phyloP scores from a whole-genome alignment of 2,113 vertebrate species.

The Calonectris borealis region DNA sequence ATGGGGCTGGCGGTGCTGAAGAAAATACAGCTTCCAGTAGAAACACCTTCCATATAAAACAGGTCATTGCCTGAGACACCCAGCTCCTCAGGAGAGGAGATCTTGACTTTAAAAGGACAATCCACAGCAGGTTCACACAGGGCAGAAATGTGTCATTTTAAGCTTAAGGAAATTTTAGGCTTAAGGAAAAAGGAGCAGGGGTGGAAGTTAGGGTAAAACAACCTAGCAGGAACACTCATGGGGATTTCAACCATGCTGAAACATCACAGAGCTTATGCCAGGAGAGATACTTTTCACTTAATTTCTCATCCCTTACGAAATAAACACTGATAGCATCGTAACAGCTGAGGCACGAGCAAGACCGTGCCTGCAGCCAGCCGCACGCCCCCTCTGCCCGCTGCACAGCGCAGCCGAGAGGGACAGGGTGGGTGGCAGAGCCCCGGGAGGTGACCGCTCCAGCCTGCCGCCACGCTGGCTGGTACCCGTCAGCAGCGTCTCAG shows the following conservation, averaged over 20 bases:
- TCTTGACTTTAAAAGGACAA: slow-evolving; percentile 28
- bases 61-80: neutral
- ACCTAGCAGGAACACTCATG: neutral
- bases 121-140: neutral
- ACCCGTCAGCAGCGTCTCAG: neutral
- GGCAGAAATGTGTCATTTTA: neutral
- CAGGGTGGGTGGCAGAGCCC: neutral
- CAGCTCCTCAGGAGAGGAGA: neutral
- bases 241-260: neutral
- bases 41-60: neutral
- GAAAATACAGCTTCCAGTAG: neutral
- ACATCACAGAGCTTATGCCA: neutral
- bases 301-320: neutral
- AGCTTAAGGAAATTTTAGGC: neutral
- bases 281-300: neutral
- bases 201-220: neutral
- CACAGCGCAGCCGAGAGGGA: neutral
- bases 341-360: fast-evolving
- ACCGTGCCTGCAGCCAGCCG: neutral
- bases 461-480: neutral
- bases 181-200: neutral
- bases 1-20: neutral
- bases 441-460: neutral
- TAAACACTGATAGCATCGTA: fast-evolving
- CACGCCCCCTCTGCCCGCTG: neutral